Percentiles rank a stretch among this genome's conserved stretches.
phyloP scores from a whole-genome alignment of 2,113 vertebrate species.

The Laterallus jamaicensis region DNA sequence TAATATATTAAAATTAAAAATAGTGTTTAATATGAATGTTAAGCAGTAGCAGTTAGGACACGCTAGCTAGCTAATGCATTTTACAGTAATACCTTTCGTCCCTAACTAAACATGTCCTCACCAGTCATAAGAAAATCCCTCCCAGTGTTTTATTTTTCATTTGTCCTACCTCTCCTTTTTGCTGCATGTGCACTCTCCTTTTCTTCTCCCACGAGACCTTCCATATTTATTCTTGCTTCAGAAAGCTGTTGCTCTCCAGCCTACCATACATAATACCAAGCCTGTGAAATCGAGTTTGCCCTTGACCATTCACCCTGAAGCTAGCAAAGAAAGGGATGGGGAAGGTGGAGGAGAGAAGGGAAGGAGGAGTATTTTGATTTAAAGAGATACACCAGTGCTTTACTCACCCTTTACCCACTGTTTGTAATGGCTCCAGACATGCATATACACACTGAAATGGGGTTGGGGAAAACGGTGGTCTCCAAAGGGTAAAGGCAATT shows the following conservation, averaged over 20 bases:
- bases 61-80: not conserved
- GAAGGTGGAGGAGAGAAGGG: not conserved
- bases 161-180: not conserved
- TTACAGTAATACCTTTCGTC: not conserved
- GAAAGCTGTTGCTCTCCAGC: constrained; percentile 37
- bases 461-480: not conserved
- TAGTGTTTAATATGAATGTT: not conserved
- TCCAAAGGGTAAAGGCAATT: not conserved
- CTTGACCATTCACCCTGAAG: not conserved
- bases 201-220: not conserved
- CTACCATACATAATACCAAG: constrained; percentile 12
- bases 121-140: not conserved
- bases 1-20: not conserved
- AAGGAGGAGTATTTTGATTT: not conserved
- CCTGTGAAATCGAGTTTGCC: not conserved
- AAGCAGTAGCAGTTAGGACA: not conserved
- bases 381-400: not conserved
- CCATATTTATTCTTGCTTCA: constrained; percentile 9
- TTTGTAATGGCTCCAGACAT: not conserved
- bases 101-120: not conserved
- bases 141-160: not conserved
- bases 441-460: not conserved
- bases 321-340: not conserved
- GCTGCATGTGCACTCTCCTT: not conserved
- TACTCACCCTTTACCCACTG: not conserved